Percentiles rank a stretch among this genome's conserved stretches.
Evolutionary conservation across 2,888 invertebrate species (phyloP).

Genomic region (Cerastis rubricosa): DNA sequence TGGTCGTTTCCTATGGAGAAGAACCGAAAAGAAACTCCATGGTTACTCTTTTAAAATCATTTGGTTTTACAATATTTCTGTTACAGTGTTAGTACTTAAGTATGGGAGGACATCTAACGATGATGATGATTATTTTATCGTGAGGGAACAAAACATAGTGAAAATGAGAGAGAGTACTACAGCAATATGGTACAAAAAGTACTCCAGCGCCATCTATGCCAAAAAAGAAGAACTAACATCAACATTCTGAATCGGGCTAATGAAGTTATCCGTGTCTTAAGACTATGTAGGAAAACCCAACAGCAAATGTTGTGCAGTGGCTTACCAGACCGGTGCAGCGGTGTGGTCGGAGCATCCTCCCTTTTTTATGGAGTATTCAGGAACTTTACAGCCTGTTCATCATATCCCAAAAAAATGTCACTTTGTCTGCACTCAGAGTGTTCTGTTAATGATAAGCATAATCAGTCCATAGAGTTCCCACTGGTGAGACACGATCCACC

Average conservation of each 20-base stretch:
- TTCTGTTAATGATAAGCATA: not conserved
- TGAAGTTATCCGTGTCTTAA: not conserved
- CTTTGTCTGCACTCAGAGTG: not conserved
- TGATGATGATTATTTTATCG: too few relatives aligned
- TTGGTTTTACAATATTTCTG: too few relatives aligned
- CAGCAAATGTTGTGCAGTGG: not conserved
- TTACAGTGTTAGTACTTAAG: too few relatives aligned
- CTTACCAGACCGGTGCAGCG: not conserved
- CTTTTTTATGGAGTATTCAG: not conserved
- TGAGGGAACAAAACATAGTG: too few relatives aligned
- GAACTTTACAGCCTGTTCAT: not conserved
- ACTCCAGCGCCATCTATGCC: not conserved
- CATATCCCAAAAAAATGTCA: not conserved
- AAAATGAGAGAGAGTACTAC: too few relatives aligned
- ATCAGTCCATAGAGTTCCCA: not conserved
- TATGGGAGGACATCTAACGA: too few relatives aligned
- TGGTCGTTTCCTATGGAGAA: too few relatives aligned
- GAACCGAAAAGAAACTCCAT: too few relatives aligned
- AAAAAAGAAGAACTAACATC: not conserved
- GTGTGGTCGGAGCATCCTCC: not conserved
- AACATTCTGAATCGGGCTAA: not conserved
- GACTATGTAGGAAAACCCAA: not conserved
- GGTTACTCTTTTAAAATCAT: too few relatives aligned
- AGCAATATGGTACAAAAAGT: not conserved
- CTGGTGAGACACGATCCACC: not conserved